Evolutionary conservation across 2,888 invertebrate species (phyloP).

Genomic region (Parascotia fuliginaria): DNA sequence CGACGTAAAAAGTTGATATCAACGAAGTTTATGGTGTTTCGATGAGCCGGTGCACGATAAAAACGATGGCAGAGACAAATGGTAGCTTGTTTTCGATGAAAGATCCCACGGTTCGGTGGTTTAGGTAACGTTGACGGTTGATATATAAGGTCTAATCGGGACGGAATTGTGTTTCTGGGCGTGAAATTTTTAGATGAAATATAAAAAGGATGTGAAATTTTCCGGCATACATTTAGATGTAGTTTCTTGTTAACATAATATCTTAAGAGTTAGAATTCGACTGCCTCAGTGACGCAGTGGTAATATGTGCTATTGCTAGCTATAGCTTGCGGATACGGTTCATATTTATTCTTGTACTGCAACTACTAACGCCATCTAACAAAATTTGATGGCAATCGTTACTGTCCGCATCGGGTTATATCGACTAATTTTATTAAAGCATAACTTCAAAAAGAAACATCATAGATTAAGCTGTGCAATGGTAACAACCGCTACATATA

Average conservation of each 20-base stretch:
- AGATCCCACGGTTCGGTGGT: conserved; percentile 24
- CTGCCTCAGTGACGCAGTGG: too few species aligned
- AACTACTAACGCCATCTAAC: too few species aligned
- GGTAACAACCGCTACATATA: too few species aligned
- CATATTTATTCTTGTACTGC: too few species aligned
- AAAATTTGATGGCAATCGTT: too few species aligned
- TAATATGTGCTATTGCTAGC: neutral
- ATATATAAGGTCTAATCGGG: conserved; percentile 16
- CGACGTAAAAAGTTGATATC: conserved; percentile 49
- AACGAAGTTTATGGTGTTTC: conserved; percentile 47
- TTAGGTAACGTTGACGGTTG: conserved; percentile 18
- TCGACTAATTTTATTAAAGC: too few species aligned
- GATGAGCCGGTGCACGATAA: conserved; percentile 46
- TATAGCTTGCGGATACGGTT: too few species aligned
- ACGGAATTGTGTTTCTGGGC: conserved; percentile 17
- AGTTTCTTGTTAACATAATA: neutral
- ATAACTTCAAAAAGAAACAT: too few species aligned
- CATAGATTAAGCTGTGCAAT: too few species aligned
- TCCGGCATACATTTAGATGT: neutral
- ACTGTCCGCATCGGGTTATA: too few species aligned
- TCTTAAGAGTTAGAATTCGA: neutral
- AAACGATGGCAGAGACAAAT: conserved; percentile 47
- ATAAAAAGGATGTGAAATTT: conserved; percentile 18
- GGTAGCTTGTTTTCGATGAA: conserved; percentile 38
- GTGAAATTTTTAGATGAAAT: conserved; percentile 24